Percentiles rank a stretch among this genome's conserved stretches.
These are phyloP conservation scores for Sabatieria punctata DNA, from an alignment of 2,888 invertebrate species.

Conservation along the genomic window DNA sequence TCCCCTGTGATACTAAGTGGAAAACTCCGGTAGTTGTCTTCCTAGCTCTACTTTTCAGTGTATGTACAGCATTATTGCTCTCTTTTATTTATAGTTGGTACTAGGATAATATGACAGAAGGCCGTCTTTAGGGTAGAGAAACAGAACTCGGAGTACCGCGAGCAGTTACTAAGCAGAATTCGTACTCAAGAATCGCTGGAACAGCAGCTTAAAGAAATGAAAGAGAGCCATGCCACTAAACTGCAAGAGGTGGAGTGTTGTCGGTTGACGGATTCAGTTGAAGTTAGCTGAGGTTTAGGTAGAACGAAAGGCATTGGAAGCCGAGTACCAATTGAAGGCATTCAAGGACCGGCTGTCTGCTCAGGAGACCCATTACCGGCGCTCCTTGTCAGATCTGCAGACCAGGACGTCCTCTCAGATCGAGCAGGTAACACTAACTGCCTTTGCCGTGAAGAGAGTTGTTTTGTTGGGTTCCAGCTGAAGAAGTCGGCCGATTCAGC, in stretches of 20 bases:
- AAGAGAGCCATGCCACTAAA: neutral
- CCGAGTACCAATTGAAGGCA: constrained; percentile 18
- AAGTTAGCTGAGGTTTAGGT: constrained; percentile 10
- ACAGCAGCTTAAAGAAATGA: constrained; percentile 12
- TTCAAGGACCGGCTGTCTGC: constrained; percentile 15
- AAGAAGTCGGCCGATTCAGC: constrained; percentile 17
- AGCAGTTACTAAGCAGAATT: constrained; percentile 17
- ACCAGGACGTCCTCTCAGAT: neutral
- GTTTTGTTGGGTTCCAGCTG: constrained; percentile 12
- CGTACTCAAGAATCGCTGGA: constrained; percentile 17
- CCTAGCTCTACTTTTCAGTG: too few species aligned
- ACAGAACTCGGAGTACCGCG: constrained; percentile 19
- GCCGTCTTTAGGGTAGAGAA: constrained; percentile 16
- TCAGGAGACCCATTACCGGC: constrained; percentile 19
- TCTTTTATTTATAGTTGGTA: too few species aligned
- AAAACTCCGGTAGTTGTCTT: too few species aligned
- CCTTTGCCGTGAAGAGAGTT: too few species aligned
- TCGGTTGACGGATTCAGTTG: too few species aligned
- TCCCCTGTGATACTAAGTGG: too few species aligned
- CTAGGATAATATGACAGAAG: too few species aligned
- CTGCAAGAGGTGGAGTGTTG: neutral
- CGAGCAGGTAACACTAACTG: constrained; percentile 16
- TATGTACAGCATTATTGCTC: too few species aligned
- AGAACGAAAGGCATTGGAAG: constrained; percentile 13
- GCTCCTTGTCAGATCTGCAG: constrained; percentile 12